Percentiles rank a stretch among this genome's conserved stretches.
phyloP scores from a whole-genome alignment of 2,113 vertebrate genomes.

The Indicator indicator region DNA sequence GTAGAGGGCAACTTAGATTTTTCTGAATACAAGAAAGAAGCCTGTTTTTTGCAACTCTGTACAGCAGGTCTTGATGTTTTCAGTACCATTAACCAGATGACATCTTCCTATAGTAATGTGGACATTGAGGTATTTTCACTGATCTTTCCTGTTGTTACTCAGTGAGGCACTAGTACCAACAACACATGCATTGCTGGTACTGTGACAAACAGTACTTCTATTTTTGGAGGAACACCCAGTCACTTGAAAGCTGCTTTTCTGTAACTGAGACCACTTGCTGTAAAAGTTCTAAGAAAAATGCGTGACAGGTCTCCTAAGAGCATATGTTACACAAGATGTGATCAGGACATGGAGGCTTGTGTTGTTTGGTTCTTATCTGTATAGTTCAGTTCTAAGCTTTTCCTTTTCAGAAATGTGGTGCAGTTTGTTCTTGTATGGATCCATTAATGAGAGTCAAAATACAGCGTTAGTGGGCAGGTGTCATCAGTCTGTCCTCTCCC shows the following conservation, averaged over 20 bases:
- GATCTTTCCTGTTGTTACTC: background rate
- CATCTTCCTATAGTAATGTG: background rate
- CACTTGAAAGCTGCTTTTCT: slow-evolving; percentile 17
- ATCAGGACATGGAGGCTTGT: background rate
- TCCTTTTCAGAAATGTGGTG: background rate
- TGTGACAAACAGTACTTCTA: slow-evolving; percentile 2
- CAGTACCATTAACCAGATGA: background rate
- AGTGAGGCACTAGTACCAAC: background rate
- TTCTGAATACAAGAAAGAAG: background rate
- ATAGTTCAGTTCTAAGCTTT: background rate
- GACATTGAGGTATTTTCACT: background rate
- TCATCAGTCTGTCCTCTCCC: background rate
- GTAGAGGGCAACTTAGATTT: background rate
- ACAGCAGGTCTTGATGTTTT: background rate
- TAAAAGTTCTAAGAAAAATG: slow-evolving; percentile 24
- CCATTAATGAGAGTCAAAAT: background rate
- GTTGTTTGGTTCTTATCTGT: background rate
- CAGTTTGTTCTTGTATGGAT: background rate
- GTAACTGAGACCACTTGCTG: background rate
- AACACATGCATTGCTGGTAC: background rate
- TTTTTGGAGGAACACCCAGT: slow-evolving; percentile 32
- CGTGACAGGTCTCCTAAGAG: background rate
- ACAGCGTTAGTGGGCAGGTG: background rate
- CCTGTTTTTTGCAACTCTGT: background rate
- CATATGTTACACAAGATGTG: slow-evolving; percentile 43